Percentiles rank a stretch among this genome's conserved stretches.
Conservation (phyloP, 1,140 invertebrate genomes). For the Drosophila ercepeae region DNA sequence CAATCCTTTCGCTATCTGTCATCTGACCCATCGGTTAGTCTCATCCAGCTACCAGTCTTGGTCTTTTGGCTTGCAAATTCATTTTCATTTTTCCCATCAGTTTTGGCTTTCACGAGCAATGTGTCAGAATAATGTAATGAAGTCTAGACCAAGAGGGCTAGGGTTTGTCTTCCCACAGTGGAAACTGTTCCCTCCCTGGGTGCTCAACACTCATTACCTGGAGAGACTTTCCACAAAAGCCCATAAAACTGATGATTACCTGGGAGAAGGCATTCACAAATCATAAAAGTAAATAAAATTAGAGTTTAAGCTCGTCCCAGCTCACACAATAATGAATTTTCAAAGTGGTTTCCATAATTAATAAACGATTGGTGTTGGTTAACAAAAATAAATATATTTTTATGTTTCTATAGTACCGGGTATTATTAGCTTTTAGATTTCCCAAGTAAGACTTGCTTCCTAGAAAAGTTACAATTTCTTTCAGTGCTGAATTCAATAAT, state of each 20-base stretch:
- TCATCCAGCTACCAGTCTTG: slow-evolving; percentile 12
- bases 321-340: slow-evolving; percentile 13
- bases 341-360: slow-evolving; percentile 20
- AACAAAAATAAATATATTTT: too few species aligned
- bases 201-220: slow-evolving; percentile 3
- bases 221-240: slow-evolving; percentile 9
- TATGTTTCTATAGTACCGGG: too few species aligned
- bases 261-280: slow-evolving; percentile 6
- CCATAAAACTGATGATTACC: slow-evolving; percentile 29
- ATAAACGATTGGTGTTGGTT: background rate
- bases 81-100: slow-evolving; percentile 35
- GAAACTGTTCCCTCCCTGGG: background rate
- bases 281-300: slow-evolving; percentile 12
- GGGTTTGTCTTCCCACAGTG: slow-evolving; percentile 7
- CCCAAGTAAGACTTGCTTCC: too few species aligned
- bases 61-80: slow-evolving; percentile 18
- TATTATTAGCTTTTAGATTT: too few species aligned
- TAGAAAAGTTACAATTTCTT: too few species aligned
- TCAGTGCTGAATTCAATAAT: slow-evolving; percentile 25
- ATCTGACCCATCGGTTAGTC: slow-evolving; percentile 29
- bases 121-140: slow-evolving; percentile 10
- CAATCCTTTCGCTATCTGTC: slow-evolving; percentile 50
- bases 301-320: slow-evolving; percentile 4
- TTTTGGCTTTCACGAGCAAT: slow-evolving; percentile 10
- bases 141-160: too few species aligned